phyloP scores from a whole-genome alignment of 2,888 invertebrate genomes.

The Netelia melanura region DNA sequence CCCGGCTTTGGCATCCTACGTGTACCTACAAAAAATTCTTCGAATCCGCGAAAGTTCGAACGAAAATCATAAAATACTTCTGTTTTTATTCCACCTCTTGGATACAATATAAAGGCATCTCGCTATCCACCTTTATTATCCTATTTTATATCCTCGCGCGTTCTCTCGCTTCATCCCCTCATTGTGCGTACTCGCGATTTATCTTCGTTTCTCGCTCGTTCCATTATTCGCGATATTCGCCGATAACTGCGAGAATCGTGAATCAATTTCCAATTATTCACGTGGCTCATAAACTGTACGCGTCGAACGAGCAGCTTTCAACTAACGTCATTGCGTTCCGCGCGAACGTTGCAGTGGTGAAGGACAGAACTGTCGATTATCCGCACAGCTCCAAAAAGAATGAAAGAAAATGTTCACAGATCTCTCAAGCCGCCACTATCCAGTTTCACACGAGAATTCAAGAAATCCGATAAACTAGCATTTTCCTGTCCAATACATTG shows the following conservation, averaged over 20 bases:
- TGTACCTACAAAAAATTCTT: slow-evolving; percentile 16
- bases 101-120: slow-evolving; percentile 27
- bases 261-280: slow-evolving; percentile 26
- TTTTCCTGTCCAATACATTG: slow-evolving; percentile 62
- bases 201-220: slow-evolving; percentile 11
- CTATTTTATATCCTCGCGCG: slow-evolving; percentile 22
- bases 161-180: slow-evolving; percentile 1
- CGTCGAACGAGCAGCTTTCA: no score
- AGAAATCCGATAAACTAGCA: slow-evolving; percentile 65
- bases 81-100: slow-evolving; percentile 56
- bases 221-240: slow-evolving; percentile 47
- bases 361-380: no score
- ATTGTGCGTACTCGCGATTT: neutral
- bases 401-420: neutral
- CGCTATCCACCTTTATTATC: slow-evolving; percentile 36
- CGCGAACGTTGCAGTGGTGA: no score
- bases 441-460: slow-evolving; percentile 67
- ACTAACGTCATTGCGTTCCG: no score
- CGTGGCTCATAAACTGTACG: neutral
- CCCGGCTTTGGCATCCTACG: neutral
- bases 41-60: slow-evolving; percentile 42
- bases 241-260: slow-evolving; percentile 5
- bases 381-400: no score
- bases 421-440: neutral
- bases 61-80: slow-evolving; percentile 50